A percentile compares a stretch with the other conserved stretches of the same genome.
Evolutionary conservation across 2,888 invertebrate genomes (phyloP).

Genomic region (Drosophila longiperda): DNA sequence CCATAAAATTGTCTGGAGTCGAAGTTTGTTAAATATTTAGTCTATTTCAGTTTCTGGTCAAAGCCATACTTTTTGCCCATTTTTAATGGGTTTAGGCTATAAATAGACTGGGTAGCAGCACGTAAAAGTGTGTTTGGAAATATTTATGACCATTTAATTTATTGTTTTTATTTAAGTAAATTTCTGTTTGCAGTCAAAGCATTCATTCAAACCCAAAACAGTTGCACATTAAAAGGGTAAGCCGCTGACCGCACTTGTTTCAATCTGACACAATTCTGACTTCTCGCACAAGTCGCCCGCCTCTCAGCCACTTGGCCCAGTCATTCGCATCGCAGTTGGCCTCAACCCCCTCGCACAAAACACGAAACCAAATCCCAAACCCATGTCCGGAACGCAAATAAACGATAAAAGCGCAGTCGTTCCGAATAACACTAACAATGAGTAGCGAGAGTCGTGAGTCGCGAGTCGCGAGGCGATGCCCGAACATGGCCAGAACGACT

Average conservation of each 20-base stretch:
- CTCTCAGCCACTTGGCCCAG: constrained; percentile 56
- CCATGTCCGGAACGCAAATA: constrained; percentile 73
- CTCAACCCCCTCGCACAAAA: constrained; percentile 26
- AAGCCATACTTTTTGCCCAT: background rate
- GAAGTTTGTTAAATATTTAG: background rate
- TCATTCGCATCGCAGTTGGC: constrained; percentile 25
- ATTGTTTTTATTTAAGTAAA: background rate
- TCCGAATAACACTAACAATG: constrained; percentile 80
- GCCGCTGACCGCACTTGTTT: constrained; percentile 32
- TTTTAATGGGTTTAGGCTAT: background rate
- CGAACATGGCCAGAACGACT: constrained; percentile 20
- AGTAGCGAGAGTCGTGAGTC: constrained; percentile 64
- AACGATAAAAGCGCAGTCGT: constrained; percentile 80
- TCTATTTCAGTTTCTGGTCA: background rate
- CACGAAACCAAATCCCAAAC: constrained; percentile 46
- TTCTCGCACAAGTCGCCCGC: constrained; percentile 31
- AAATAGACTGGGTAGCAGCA: background rate
- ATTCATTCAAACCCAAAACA: background rate
- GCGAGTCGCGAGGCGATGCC: constrained; percentile 1
- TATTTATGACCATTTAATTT: background rate
- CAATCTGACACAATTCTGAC: constrained; percentile 60
- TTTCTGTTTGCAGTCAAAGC: background rate
- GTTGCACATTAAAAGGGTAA: constrained; percentile 28
- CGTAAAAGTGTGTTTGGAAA: background rate
- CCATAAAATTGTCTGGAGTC: background rate